A percentile compares a stretch with the other conserved stretches of the same genome.
Evolutionary conservation across 1,140 invertebrate genomes (phyloP).

Genomic region (Acromyrmex charruanus): DNA sequence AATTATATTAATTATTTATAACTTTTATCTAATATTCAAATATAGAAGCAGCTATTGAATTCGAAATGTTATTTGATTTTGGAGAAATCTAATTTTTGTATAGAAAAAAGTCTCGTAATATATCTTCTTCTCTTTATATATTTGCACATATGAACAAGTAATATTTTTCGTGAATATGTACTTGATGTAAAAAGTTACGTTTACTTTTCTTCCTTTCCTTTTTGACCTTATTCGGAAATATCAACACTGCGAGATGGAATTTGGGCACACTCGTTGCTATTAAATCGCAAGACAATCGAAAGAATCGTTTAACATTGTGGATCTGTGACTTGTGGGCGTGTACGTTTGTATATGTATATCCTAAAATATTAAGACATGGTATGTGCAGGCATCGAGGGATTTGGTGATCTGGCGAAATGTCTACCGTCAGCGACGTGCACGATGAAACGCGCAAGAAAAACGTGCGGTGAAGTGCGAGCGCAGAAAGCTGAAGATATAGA

Average conservation of each 20-base stretch:
- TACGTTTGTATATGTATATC: constrained; percentile 25
- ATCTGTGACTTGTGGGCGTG: not conserved
- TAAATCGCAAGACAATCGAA: constrained; percentile 41
- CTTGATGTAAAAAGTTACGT: not conserved
- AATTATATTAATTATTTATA: constrained; percentile 21
- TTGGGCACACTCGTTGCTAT: constrained; percentile 9
- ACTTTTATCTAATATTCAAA: not conserved
- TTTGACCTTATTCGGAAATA: constrained; percentile 22
- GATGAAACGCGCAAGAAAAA: constrained; percentile 70
- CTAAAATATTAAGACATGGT: constrained; percentile 60
- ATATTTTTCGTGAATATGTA: constrained; percentile 30
- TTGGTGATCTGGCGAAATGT: constrained; percentile 72
- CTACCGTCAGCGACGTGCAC: constrained; percentile 62
- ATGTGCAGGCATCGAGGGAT: constrained; percentile 39
- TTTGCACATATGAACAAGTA: not conserved
- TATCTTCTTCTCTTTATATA: not conserved
- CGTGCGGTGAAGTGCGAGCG: constrained; percentile 30
- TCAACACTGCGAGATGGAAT: constrained; percentile 17
- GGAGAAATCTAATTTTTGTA: not conserved
- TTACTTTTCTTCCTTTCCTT: not conserved
- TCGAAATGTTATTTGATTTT: constrained; percentile 12
- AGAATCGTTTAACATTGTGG: constrained; percentile 57
- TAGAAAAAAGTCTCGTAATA: not conserved
- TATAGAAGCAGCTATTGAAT: not conserved
- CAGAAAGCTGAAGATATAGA: constrained; percentile 47